Evolutionary conservation across 37 sponge, comb jelly and placozoan genomes (phyloP).

Genomic region (Eunapius fragilis): DNA sequence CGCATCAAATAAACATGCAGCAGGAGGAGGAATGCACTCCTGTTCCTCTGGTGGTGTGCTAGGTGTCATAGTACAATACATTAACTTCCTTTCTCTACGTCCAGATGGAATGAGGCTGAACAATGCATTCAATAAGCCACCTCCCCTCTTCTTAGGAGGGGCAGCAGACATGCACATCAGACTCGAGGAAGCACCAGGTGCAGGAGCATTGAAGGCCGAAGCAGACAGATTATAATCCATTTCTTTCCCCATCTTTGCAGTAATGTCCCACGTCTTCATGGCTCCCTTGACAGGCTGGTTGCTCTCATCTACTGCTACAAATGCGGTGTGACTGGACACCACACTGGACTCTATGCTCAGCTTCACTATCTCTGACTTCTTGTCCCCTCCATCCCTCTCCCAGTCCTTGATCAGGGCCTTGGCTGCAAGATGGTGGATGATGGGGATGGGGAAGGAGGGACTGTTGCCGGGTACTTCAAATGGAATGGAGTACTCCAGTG

Average conservation of each 20-base stretch:
- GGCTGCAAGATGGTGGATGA: constrained; percentile 81
- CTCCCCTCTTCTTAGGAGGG: too few species aligned
- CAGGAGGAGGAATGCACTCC: too few species aligned
- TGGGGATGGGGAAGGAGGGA: constrained; percentile 3
- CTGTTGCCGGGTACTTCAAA: constrained; percentile 16
- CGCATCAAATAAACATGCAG: not conserved
- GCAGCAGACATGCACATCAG: too few species aligned
- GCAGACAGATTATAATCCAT: not conserved
- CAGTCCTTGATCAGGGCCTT: constrained; percentile 68
- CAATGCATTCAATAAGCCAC: too few species aligned
- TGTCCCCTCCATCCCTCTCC: constrained; percentile 6
- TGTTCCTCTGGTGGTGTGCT: too few species aligned
- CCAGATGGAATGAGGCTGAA: too few species aligned
- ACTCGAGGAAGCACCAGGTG: too few species aligned
- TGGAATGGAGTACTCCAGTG: constrained; percentile 35
- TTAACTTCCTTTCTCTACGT: too few species aligned
- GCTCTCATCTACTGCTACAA: constrained; percentile 71
- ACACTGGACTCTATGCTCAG: constrained; percentile 73
- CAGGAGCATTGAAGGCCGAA: too few species aligned
- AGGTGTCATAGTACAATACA: too few species aligned
- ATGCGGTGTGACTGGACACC: constrained; percentile 70
- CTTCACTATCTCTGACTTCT: constrained; percentile 38
- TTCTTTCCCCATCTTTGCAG: not conserved
- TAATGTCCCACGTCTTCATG: constrained; percentile 55
- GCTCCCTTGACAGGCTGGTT: constrained; percentile 64